Base-by-base conservation (phyloP, 2,888 invertebrate genomes). In the Tryphoninae sp. region DNA sequence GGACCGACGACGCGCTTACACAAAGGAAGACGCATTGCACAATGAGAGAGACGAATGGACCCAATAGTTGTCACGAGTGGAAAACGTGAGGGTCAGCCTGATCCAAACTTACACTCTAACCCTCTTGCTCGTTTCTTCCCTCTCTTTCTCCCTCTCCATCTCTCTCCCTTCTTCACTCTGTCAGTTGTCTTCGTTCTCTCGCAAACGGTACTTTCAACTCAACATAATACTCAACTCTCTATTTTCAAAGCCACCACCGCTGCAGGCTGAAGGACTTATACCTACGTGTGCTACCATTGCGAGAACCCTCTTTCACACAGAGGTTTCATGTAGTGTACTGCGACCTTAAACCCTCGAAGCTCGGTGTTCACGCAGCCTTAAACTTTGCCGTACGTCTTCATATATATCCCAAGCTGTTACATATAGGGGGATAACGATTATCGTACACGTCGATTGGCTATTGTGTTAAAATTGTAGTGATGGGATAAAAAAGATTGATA, bases 21-120 rank as follows among this genome's bases (percentile, higher is more conserved):
- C 81, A 80, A 83, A 84, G 81, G 77, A 83, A 86, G 84, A 85
- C 76, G 82, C 84, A 84, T 83, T 81, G 78, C 81, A 80, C 83
- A 83, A 83, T 73, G 81, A 80, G 77, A 75, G 69, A 86, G 87
- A 87, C 85, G 83, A 86, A 87, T 87, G 84, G 84, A 82, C 81
- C 82, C 86, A 88, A 87, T 88, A 86, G 82, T 87, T 86, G 87
- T 87, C 87, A 85, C 71, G 81, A 67, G 40, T 51, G 49, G 75
- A 71, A 74, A 84, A 82, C 78, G 82, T 67, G 80, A 80, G 82
- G 77, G 80, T 67, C 62, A 59, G 58, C 45, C 26, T 64, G 26
- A 55, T 16, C 49, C 49, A 53, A 55, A 4, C 49, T 19, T 51
- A 22, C 23, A n/a, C 23, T 45, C 9, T 45, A 9, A 13, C 45